Evolutionary conservation across 1,140 invertebrate species (phyloP).

Genomic region (Drosophila funebris): DNA sequence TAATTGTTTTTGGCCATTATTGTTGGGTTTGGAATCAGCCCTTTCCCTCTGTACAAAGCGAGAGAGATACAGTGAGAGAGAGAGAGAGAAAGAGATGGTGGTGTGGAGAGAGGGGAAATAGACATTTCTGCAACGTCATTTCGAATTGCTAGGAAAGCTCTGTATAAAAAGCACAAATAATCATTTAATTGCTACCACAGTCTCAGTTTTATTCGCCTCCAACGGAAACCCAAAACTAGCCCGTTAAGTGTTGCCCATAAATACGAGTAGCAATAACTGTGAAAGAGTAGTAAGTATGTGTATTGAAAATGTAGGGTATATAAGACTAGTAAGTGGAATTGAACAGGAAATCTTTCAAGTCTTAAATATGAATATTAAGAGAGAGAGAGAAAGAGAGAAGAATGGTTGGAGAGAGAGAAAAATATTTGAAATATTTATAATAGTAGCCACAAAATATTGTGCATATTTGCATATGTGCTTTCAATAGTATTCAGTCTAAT

Average conservation of each 20-base stretch:
- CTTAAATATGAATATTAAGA: too few relatives aligned
- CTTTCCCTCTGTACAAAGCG: background rate
- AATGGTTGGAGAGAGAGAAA: background rate
- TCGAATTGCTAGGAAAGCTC: conserved; percentile 27
- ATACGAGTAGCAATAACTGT: conserved; percentile 48
- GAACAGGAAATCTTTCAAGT: too few relatives aligned
- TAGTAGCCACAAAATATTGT: too few relatives aligned
- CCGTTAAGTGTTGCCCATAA: conserved; percentile 63
- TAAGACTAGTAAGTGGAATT: background rate
- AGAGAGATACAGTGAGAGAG: background rate
- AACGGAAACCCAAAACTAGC: conserved; percentile 38
- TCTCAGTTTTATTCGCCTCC: conserved; percentile 19
- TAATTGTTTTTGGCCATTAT: conserved; percentile 73
- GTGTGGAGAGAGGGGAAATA: conserved; percentile 30
- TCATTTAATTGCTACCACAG: conserved; percentile 64
- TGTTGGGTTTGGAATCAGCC: conserved; percentile 16
- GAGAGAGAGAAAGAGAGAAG: too few relatives aligned
- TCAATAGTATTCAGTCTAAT: too few relatives aligned
- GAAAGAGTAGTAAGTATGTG: background rate
- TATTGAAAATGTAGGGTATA: background rate
- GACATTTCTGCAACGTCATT: conserved; percentile 67
- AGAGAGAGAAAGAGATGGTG: background rate
- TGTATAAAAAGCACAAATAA: conserved; percentile 66
- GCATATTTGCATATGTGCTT: too few relatives aligned
- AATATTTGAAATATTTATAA: too few relatives aligned